Conservation (phyloP, 2,888 invertebrate genomes). For the Tenodera sinensis region DNA sequence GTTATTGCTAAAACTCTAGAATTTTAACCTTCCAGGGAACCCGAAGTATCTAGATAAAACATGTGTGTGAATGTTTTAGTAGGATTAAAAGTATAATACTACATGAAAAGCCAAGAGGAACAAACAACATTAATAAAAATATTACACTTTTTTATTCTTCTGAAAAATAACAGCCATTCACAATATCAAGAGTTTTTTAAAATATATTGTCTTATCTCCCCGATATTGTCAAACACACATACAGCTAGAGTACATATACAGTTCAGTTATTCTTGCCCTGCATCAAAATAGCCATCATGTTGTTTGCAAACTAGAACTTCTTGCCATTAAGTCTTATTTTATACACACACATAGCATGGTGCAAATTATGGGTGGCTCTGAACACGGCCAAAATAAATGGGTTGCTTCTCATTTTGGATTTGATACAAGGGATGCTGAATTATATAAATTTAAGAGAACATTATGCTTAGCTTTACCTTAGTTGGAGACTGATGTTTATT, state of each 20-base stretch:
- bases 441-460: neutral
- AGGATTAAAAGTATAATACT: neutral
- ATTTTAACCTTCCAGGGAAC: neutral
- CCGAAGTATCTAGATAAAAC: neutral
- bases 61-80: neutral
- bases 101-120: constrained; percentile 20
- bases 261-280: neutral
- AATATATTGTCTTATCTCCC: constrained; percentile 35
- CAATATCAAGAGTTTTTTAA: constrained; percentile 30
- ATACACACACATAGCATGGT: neutral
- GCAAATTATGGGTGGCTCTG: no score
- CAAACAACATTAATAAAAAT: constrained; percentile 32
- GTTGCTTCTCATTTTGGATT: no score
- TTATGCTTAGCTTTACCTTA: neutral
- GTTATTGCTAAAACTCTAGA: neutral
- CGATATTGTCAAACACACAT: constrained; percentile 33
- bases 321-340: neutral
- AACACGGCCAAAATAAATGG: no score
- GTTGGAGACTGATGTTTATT: no score
- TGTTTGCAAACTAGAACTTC: neutral
- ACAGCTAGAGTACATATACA: constrained; percentile 21
- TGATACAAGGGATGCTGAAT: neutral
- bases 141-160: constrained; percentile 29
- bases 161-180: constrained; percentile 33
- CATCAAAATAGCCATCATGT: neutral